Evolutionary conservation across 2,113 vertebrate species (phyloP).

Genomic region (Plecturocebus donacophilus): DNA sequence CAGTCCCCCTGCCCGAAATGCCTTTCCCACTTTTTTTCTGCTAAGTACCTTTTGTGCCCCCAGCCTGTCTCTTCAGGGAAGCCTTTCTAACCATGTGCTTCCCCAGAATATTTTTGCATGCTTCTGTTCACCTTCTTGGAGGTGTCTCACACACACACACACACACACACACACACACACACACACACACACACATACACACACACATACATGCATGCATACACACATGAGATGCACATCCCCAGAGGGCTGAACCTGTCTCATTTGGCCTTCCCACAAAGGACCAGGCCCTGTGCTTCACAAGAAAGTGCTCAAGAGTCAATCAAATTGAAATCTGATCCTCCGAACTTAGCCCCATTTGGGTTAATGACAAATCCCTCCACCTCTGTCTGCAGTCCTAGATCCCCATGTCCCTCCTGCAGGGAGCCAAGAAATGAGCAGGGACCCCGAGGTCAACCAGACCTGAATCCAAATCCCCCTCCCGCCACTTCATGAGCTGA

Average conservation of each 20-base stretch:
- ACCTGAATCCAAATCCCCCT: background rate
- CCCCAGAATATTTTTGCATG: background rate
- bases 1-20: background rate
- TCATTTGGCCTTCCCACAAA: background rate
- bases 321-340: background rate
- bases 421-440: background rate
- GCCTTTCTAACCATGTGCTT: rapidly evolving
- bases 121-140: background rate
- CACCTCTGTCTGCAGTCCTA: background rate
- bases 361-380: background rate
- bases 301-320: background rate
- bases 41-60: too few relatives aligned
- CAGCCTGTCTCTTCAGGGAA: background rate
- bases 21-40: background rate
- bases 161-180: background rate
- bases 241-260: background rate
- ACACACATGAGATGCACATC: background rate
- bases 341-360: background rate
- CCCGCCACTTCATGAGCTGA: background rate
- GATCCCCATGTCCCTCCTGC: too few relatives aligned
- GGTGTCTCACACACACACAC: too few relatives aligned
- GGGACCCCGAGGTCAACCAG: background rate
- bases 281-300: background rate
- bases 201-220: too few relatives aligned
- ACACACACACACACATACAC: background rate